Evolutionary conservation across 2,797 vertebrate species (phyloP), one percentile per base, ranked within the genome.

Genomic region (Hyperoplus lanceolatus): DNA sequence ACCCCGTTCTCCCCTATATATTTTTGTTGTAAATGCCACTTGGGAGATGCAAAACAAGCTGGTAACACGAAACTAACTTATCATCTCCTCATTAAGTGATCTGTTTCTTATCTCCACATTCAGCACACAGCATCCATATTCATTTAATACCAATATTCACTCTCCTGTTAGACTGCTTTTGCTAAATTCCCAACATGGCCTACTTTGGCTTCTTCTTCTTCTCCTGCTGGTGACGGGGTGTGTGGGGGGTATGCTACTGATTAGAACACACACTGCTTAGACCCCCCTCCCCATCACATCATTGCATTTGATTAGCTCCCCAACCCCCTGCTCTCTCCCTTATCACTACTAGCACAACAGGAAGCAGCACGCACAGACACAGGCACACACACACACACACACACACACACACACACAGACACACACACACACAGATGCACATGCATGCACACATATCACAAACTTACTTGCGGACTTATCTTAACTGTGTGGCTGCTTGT

Each of bases 271-370:
- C 83, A 62, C 73, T 70, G 85, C 82, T 70, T 79, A 79, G 77
- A 81, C 77, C 75, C 80, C 79, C 80, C 75, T 29, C 29, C 29
- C 88, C 86, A 79, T 87, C 51, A 85, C 88, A 89, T 91, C 85
- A 87, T 89, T 94, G 89, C 90, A 81, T 91, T 91, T 94, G 92
- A 94, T 93, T 88, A 92, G 85, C 84, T 85, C 77, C 29, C 29
- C 77, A 84, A 84, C 71, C 85, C 90, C 82, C 81, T 77, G 61
- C 77, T 79, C 79, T 77, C 67, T 76, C 70, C 77, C 77, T 90
- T 87, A 91, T 89, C 90, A 74, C 88, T 71, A 64, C 46, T 72
- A 75, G 79, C 82, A 83, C 82, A 79, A 87, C 85, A 84, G 90
- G 90, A 87, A 83, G 62, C 67, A 3, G 45, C 48, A 58, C 41